A percentile compares a stretch with the other conserved stretches of the same genome.
Evolutionary conservation across 2,113 vertebrate species (phyloP).

Genomic region (Petaurus breviceps): DNA sequence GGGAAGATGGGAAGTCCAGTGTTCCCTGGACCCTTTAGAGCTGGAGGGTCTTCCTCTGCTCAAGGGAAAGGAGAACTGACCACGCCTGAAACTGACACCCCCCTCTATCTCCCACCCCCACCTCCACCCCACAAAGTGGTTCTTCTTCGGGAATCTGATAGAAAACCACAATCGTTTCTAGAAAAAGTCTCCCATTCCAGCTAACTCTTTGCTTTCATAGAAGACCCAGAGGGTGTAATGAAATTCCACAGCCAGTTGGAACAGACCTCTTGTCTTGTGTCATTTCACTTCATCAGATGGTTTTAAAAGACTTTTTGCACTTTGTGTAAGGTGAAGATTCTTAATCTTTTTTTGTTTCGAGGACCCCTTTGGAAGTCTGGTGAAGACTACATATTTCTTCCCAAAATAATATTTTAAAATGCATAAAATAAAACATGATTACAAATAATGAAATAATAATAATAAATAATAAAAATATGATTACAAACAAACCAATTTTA

Average conservation of each 20-base stretch:
- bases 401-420: no score
- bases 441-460: no score
- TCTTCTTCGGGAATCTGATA: background rate
- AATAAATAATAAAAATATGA: no score
- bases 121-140: no score
- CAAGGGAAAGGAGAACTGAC: background rate
- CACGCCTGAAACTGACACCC: background rate
- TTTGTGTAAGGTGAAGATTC: background rate
- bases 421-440: no score
- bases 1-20: background rate
- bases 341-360: no score
- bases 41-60: background rate
- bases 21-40: background rate
- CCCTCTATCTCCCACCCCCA: no score
- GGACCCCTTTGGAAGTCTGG: no score
- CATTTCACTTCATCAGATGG: background rate
- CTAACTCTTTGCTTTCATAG: background rate
- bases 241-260: background rate
- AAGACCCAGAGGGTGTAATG: background rate
- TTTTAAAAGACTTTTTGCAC: background rate
- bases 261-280: background rate
- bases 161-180: background rate
- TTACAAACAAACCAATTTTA: no score
- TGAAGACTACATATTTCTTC: no score
- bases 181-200: background rate